Conservation (phyloP, 2,113 vertebrate genomes). For the Sisor rabdophorus region DNA sequence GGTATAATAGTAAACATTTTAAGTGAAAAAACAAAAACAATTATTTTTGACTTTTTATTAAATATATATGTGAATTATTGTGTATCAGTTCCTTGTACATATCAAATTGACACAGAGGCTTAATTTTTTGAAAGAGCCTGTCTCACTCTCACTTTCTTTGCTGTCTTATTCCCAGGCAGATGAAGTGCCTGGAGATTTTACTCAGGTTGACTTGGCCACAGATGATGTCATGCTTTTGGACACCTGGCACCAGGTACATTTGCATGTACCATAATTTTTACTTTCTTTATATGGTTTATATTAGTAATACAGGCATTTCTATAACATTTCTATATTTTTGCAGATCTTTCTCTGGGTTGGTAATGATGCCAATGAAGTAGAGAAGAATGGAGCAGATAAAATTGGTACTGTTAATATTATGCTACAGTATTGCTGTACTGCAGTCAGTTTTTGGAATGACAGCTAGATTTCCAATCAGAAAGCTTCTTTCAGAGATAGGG, state of each 20-base stretch:
- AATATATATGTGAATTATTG: no score
- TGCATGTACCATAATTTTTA: neutral
- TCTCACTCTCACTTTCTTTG: neutral
- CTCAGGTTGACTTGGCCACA: constrained; percentile 65
- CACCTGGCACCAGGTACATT: constrained; percentile 61
- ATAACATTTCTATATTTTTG: neutral
- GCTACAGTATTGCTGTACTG: neutral
- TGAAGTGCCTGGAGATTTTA: constrained; percentile 66
- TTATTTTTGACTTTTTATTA: no score
- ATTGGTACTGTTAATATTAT: constrained; percentile 58
- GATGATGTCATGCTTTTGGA: constrained; percentile 76
- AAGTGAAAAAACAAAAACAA: no score
- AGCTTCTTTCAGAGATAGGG: neutral
- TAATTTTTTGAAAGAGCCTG: neutral
- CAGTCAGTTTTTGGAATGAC: neutral
- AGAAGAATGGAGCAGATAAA: constrained; percentile 56
- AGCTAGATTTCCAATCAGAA: neutral
- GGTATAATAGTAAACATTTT: no score
- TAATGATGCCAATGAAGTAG: constrained; percentile 64
- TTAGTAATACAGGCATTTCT: neutral
- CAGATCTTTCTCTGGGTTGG: constrained; percentile 71
- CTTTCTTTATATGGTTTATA: neutral
- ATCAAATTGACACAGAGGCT: no score
- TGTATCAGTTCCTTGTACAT: no score
- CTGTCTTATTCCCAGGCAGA: constrained; percentile 56